A percentile compares a stretch with the other conserved stretches of the same genome.
Evolutionary conservation across 2,888 invertebrate species (phyloP).

Genomic region (Melieria crassipennis): DNA sequence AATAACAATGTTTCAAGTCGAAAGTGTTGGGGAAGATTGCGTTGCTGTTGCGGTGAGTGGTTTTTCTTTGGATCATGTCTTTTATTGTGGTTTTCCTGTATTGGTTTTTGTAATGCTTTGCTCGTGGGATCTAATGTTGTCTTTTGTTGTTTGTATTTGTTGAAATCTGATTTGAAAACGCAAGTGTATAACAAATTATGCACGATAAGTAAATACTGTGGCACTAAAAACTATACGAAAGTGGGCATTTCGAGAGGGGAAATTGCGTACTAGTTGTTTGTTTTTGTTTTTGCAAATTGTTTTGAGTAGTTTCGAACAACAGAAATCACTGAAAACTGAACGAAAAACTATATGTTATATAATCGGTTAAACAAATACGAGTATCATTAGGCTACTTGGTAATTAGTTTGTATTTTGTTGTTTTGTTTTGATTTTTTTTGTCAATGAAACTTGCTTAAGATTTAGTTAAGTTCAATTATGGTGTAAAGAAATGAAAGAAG

Average conservation of each 20-base stretch:
- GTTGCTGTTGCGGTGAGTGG: conserved; percentile 36
- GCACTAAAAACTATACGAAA: no score
- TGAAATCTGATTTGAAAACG: no score
- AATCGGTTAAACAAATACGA: conserved; percentile 9
- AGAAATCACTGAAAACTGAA: conserved; percentile 20
- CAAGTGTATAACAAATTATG: no score
- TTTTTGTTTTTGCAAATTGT: conserved; percentile 5
- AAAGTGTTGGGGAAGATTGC: no score
- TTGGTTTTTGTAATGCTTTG: no score
- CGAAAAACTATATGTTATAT: not conserved
- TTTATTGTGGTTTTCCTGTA: no score
- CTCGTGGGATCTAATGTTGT: no score
- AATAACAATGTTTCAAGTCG: no score
- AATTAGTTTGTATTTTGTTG: conserved; percentile 34
- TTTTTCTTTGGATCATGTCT: conserved; percentile 31
- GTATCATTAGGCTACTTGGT: conserved; percentile 22
- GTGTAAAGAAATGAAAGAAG: conserved; percentile 41
- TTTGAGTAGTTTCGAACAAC: not conserved
- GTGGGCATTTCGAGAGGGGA: no score
- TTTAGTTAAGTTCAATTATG: conserved; percentile 50
- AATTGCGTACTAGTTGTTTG: conserved; percentile 18
- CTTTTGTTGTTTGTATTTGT: no score
- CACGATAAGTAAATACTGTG: no score
- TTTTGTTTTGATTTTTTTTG: conserved; percentile 29
- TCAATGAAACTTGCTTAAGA: conserved; percentile 47